Conservation (phyloP, 2,797 vertebrate genomes). For the Enteromius anoplus region DNA sequence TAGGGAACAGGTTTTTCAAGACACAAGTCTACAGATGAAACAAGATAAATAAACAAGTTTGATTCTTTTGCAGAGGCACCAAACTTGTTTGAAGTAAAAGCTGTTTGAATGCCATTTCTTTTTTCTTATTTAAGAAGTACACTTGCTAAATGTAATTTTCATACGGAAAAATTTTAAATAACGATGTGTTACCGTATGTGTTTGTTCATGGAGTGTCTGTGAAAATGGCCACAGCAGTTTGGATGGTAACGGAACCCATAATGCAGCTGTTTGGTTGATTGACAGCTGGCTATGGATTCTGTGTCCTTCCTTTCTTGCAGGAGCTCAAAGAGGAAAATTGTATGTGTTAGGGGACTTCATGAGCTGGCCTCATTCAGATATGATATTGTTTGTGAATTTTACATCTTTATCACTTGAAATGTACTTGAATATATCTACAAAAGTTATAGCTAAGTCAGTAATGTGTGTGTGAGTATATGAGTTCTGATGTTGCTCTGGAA, state of each 20-base stretch:
- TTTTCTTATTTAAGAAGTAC: neutral
- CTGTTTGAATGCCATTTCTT: constrained; percentile 21
- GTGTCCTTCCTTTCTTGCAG: constrained; percentile 84
- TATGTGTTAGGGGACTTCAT: neutral
- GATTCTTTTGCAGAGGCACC: constrained; percentile 33
- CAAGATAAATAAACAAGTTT: constrained; percentile 63
- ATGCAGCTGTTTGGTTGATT: constrained; percentile 90
- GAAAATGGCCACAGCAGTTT: constrained; percentile 68
- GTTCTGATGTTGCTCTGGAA: constrained; percentile 83
- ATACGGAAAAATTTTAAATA: neutral
- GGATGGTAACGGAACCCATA: constrained; percentile 99
- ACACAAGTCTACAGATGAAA: constrained; percentile 54
- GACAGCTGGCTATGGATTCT: constrained; percentile 95
- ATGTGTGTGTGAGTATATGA: neutral
- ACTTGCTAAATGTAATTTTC: neutral
- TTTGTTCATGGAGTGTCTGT: neutral
- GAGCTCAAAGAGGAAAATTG: constrained; percentile 1
- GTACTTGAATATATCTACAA: neutral
- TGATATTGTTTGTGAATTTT: neutral
- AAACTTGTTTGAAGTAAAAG: constrained; percentile 47
- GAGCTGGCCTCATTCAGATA: neutral
- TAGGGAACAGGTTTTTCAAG: constrained; percentile 66
- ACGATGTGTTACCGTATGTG: neutral
- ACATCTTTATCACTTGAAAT: neutral
- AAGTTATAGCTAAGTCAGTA: neutral